Conservation (phyloP, 1,140 invertebrate genomes). For the Temnothorax nylanderi region DNA sequence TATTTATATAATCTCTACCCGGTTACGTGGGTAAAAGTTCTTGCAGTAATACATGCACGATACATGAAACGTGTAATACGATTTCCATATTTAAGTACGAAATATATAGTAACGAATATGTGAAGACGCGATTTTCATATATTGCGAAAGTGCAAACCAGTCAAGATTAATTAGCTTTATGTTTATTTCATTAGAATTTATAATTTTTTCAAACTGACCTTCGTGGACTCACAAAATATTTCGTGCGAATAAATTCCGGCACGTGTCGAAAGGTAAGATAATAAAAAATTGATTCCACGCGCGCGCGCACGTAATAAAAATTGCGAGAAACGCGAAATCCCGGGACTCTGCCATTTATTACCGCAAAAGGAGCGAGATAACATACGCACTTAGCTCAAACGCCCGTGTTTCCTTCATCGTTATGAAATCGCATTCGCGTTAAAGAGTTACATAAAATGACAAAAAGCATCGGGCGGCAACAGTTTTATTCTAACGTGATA, state of each 20-base stretch:
- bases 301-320: neutral
- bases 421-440: slow-evolving; percentile 29
- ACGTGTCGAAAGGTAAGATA: neutral
- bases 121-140: neutral
- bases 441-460: slow-evolving; percentile 39
- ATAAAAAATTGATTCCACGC: neutral
- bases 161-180: neutral
- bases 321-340: neutral
- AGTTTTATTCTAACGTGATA: slow-evolving; percentile 35
- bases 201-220: neutral
- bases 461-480: slow-evolving; percentile 25
- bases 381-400: neutral
- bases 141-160: neutral
- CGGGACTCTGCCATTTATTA: neutral
- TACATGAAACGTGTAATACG: neutral
- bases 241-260: neutral
- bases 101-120: neutral
- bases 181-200: neutral
- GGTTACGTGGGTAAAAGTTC: slow-evolving; percentile 21
- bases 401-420: neutral
- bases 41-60: neutral
- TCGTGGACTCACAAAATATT: neutral
- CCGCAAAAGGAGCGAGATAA: slow-evolving; percentile 9
- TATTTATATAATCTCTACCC: slow-evolving; percentile 33
- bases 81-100: slow-evolving; percentile 2